Evolutionary conservation across 2,113 vertebrate genomes (phyloP).

Genomic region (Mungos mungo): DNA sequence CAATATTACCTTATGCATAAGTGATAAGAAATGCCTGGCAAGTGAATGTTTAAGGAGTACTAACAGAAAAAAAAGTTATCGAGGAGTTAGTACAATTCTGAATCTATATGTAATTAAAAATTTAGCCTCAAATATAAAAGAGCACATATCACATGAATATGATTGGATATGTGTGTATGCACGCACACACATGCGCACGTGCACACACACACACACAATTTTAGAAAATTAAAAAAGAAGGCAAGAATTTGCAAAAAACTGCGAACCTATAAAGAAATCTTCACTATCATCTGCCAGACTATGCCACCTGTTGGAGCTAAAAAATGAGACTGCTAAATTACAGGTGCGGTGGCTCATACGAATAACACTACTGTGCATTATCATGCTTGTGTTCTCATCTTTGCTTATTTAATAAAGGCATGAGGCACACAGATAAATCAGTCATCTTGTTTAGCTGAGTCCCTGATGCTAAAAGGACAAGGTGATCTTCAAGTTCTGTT

Average conservation of each 20-base stretch:
- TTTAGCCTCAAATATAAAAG: not conserved
- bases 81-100: not conserved
- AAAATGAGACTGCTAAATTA: slow-evolving; percentile 56
- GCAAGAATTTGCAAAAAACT: slow-evolving; percentile 32
- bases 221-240: not conserved
- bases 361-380: slow-evolving; percentile 38
- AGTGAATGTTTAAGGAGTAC: not conserved
- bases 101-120: not conserved
- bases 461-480: slow-evolving; percentile 72
- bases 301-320: slow-evolving; percentile 54
- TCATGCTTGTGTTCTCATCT: not conserved
- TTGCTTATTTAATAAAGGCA: slow-evolving; percentile 70
- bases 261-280: not conserved
- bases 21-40: not conserved
- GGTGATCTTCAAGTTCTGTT: slow-evolving; percentile 79
- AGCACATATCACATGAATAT: not conserved
- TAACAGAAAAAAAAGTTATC: not conserved
- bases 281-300: not conserved
- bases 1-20: not conserved
- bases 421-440: slow-evolving; percentile 37
- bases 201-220: not conserved
- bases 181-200: not conserved
- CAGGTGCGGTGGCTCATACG: slow-evolving; percentile 28
- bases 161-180: not conserved
- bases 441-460: slow-evolving; percentile 69